Percentiles rank a stretch among this genome's conserved stretches.
phyloP scores from a whole-genome alignment of 2,888 invertebrate genomes.

The Oscheius sp. region DNA sequence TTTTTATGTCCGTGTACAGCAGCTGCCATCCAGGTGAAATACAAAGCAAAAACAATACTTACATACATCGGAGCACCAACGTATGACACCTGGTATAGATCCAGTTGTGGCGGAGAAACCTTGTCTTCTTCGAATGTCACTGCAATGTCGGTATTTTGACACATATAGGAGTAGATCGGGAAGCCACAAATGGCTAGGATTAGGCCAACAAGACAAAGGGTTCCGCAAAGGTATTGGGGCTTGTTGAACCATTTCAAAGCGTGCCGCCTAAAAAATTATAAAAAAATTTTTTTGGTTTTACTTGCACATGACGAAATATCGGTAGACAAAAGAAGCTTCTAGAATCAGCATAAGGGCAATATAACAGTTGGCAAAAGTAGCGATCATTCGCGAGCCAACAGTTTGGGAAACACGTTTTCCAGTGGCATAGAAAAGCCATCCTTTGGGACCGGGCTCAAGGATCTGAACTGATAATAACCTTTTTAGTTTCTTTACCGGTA shows the following conservation, averaged over 20 bases:
- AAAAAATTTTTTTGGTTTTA: neutral
- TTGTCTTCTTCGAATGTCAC: neutral
- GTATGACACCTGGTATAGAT: neutral
- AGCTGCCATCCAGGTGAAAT: too few relatives aligned
- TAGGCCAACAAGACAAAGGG: neutral
- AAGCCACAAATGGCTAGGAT: neutral
- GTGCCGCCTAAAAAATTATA: neutral
- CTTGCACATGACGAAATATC: constrained; percentile 5
- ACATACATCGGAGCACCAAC: constrained; percentile 18
- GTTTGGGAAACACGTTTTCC: neutral
- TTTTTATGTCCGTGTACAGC: too few relatives aligned
- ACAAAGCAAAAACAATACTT: neutral
- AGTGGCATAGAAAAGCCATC: neutral
- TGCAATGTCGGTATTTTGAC: constrained; percentile 6
- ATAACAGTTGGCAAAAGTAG: neutral
- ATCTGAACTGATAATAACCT: neutral
- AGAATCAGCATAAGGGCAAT: neutral
- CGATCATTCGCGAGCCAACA: neutral
- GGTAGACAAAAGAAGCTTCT: neutral
- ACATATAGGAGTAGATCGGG: neutral
- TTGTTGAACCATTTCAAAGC: constrained; percentile 2
- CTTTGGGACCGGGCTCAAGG: neutral
- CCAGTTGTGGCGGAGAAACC: neutral
- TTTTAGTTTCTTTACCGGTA: neutral
- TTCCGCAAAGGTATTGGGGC: neutral